Evolutionary conservation across 2,888 invertebrate species (phyloP).

Genomic region (Gisinianus flammeolus): DNA sequence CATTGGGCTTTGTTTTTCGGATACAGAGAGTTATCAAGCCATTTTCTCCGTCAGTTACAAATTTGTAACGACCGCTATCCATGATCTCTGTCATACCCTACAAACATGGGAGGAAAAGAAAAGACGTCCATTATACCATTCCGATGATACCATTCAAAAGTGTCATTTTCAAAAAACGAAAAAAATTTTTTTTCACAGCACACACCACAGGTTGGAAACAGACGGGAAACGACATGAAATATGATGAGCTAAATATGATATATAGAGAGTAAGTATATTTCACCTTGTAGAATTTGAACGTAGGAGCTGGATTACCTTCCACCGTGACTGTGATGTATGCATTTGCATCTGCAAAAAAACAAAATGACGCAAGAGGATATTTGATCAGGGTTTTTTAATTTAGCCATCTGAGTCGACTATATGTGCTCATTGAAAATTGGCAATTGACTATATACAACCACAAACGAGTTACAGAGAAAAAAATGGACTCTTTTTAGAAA

Average conservation of each 20-base stretch:
- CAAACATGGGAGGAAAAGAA: too few species aligned
- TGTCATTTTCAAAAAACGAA: neutral
- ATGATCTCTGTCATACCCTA: constrained; percentile 87
- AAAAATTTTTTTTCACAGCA: too few species aligned
- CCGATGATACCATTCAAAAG: too few species aligned
- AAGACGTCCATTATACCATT: too few species aligned
- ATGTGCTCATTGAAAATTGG: neutral
- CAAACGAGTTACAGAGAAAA: neutral
- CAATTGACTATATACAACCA: neutral
- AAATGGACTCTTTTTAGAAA: neutral
- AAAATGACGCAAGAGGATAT: neutral
- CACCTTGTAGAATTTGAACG: constrained; percentile 90
- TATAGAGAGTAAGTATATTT: too few species aligned
- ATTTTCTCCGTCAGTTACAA: constrained; percentile 90
- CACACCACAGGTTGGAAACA: too few species aligned
- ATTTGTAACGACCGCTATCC: constrained; percentile 94
- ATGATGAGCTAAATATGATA: too few species aligned
- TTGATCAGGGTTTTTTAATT: neutral
- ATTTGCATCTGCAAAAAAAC: constrained; percentile 75
- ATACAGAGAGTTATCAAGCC: constrained; percentile 93
- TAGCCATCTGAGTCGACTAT: neutral
- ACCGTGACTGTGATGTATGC: constrained; percentile 92
- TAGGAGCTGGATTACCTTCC: constrained; percentile 92
- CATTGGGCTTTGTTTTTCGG: constrained; percentile 93
- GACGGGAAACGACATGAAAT: too few species aligned